Percentiles rank a stretch among this genome's conserved stretches.
Evolutionary conservation across 53 echinoderm and acorn worm species (phyloP).

Genomic region (Antedon mediterranea): DNA sequence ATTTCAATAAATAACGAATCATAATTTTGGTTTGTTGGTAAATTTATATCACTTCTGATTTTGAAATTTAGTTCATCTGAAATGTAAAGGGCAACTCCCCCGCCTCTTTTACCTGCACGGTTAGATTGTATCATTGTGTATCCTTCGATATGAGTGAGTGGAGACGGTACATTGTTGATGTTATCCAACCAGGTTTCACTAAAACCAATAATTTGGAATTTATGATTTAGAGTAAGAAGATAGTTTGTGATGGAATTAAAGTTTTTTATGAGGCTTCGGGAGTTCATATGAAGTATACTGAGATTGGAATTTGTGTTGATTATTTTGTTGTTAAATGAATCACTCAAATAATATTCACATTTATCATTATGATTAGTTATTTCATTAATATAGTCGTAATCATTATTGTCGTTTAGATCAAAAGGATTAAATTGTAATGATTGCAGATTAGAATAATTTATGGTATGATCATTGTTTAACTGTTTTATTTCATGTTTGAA

Average conservation of each 20-base stretch:
- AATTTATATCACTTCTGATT: not conserved
- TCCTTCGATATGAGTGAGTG: not conserved
- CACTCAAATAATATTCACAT: not conserved
- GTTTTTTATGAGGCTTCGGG: not conserved
- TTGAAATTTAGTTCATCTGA: not conserved
- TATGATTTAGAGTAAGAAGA: not conserved
- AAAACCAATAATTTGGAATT: not conserved
- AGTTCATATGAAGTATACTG: not conserved
- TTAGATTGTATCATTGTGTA: not conserved
- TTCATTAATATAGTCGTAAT: not conserved
- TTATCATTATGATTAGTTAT: not conserved
- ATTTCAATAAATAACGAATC: not conserved
- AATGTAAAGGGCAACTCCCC: not conserved
- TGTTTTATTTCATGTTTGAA: not conserved
- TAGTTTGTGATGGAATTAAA: too few relatives aligned
- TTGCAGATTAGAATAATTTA: not conserved
- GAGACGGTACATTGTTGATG: too few relatives aligned
- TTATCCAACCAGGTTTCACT: too few relatives aligned
- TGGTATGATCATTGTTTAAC: not conserved
- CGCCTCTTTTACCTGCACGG: not conserved
- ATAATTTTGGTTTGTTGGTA: not conserved
- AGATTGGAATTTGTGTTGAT: not conserved
- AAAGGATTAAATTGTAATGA: not conserved
- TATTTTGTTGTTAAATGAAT: not conserved
- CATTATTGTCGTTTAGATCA: not conserved